A percentile compares a stretch with the other conserved stretches of the same genome.
These are phyloP conservation scores for Scleropages formosus DNA, from an alignment of 2,797 vertebrate species.

Conservation along the genomic window DNA sequence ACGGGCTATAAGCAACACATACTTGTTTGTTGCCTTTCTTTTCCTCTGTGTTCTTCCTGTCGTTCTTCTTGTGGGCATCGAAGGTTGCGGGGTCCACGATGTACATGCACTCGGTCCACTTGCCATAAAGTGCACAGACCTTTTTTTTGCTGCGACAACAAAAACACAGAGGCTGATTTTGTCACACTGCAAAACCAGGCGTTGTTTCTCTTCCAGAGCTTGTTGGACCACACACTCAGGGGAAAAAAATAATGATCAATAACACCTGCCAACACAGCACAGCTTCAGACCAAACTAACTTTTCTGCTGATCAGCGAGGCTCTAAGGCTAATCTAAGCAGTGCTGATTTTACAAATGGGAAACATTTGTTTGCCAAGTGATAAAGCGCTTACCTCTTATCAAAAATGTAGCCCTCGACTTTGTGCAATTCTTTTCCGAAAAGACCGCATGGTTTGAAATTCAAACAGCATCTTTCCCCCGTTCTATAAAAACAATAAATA, in stretches of 20 bases:
- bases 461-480: constrained; percentile 88
- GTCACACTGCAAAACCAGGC: too few relatives aligned
- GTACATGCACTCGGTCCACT: constrained; percentile 79
- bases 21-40: constrained; percentile 67
- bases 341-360: background rate
- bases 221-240: too few relatives aligned
- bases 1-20: background rate
- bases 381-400: constrained; percentile 84
- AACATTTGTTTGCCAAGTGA: background rate
- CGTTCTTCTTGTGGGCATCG: constrained; percentile 73
- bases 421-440: constrained; percentile 96
- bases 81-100: constrained; percentile 68
- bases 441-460: constrained; percentile 93
- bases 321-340: background rate
- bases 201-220: too few relatives aligned
- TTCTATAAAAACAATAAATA: constrained; percentile 65
- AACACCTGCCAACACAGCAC: too few relatives aligned
- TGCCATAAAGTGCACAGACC: constrained; percentile 73
- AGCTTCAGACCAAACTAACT: too few relatives aligned
- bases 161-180: too few relatives aligned
- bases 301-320: too few relatives aligned
- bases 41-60: constrained; percentile 75
- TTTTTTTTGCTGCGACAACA: constrained; percentile 73
- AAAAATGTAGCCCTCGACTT: constrained; percentile 95
- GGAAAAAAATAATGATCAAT: too few relatives aligned